Percentiles rank a stretch among this genome's conserved stretches.
phyloP scores from a whole-genome alignment of 23 tunicate genomes.

The Pegea sp. region DNA sequence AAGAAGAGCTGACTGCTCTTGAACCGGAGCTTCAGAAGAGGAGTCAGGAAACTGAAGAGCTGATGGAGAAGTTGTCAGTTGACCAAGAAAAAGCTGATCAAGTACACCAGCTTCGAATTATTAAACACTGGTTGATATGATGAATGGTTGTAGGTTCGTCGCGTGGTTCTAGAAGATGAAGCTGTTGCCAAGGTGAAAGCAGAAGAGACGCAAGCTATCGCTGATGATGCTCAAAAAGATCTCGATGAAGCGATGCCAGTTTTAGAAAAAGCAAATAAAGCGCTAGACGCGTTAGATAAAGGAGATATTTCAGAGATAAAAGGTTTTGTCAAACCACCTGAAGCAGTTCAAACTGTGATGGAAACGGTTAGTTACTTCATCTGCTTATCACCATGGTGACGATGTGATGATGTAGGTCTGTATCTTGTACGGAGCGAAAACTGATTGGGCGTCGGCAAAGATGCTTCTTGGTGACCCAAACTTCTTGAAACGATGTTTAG shows the following conservation, averaged over 20 bases:
- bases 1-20: slow-evolving; percentile 78
- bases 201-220: slow-evolving; percentile 95
- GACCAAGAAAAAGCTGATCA: slow-evolving; percentile 94
- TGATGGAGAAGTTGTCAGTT: slow-evolving; percentile 65
- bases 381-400: background rate
- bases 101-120: too few relatives aligned
- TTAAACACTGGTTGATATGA: too few relatives aligned
- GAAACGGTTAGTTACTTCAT: slow-evolving; percentile 39
- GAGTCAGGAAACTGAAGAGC: slow-evolving; percentile 73
- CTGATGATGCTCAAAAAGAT: slow-evolving; percentile 90
- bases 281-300: slow-evolving; percentile 82
- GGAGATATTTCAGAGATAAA: slow-evolving; percentile 85
- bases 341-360: slow-evolving; percentile 80
- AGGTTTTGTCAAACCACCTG: slow-evolving; percentile 92
- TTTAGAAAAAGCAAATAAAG: slow-evolving; percentile 66
- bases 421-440: slow-evolving; percentile 44
- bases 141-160: slow-evolving; percentile 23
- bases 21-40: slow-evolving; percentile 86
- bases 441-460: slow-evolving; percentile 90
- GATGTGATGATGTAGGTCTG: slow-evolving; percentile 25
- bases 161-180: slow-evolving; percentile 91
- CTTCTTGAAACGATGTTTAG: slow-evolving; percentile 55
- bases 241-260: slow-evolving; percentile 84
- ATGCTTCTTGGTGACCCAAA: slow-evolving; percentile 69
- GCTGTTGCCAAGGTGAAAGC: slow-evolving; percentile 96